Evolutionary conservation across 2,113 vertebrate species (phyloP), one percentile per base, ranked within the genome.

Genomic region (Myanophis thanlyinensis): DNA sequence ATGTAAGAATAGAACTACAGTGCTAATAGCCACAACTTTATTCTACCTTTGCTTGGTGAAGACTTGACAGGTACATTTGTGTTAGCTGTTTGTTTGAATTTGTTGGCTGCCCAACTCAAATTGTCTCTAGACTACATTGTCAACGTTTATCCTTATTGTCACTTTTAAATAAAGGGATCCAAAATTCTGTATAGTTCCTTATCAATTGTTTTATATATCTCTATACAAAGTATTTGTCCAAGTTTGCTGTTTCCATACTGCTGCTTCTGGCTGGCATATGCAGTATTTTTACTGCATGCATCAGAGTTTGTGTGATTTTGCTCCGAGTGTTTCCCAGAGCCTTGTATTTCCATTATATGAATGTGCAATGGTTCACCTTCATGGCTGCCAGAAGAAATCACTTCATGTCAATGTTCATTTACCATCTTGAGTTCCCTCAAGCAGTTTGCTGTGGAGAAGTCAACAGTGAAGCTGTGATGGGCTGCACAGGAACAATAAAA

Each of bases 401-500:
- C 85, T 18, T 51, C 89, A 0, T 92, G 88, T 94, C 95, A 44
- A 93, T 93, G 89, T 91, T 95, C 87, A 0, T 93, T 96, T 96
- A 93, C 94, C 95, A 95, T 96, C 87, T 90, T 95, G 95, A 96
- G 93, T 94, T 73, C 73, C 94, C 49, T 86, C 94, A 92, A 44
- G 88, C 90, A 92, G 94, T 95, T 92, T 90, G 85, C 93, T 94
- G 92, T 80, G 85, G 93, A 96, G 91, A 89, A 88, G 93, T 93
- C 95, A 96, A 95, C 94, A 95, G 95, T 93, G 91, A 86, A 67
- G 85, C 80, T 95, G 80, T 85, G 46, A 86, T 84, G 88, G 91
- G 62, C 80, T 88, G 56, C 87, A 87, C 87, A 91, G 89, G 93
- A 95, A n/a, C 95, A 94, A 95, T 96, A 95, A 95, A 96, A 92